A percentile compares a stretch with the other conserved stretches of the same genome.
Evolutionary conservation across 2,888 invertebrate species (phyloP).

Genomic region (Acrobasis repandana): DNA sequence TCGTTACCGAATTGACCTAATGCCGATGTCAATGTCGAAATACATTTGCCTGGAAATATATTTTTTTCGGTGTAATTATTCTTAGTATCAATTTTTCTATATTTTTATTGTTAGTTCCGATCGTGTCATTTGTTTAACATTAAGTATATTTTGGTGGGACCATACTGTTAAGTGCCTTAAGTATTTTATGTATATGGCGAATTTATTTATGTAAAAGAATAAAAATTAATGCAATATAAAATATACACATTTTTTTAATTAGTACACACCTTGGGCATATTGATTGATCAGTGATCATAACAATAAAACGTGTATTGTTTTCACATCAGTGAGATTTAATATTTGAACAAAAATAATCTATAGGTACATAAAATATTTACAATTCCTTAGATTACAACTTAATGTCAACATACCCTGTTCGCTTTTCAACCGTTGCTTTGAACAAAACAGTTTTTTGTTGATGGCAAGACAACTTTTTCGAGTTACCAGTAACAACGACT

Average conservation of each 20-base stretch:
- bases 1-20: not conserved
- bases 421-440: slow-evolving; percentile 79
- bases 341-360: slow-evolving; percentile 81
- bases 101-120: slow-evolving; percentile 40
- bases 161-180: slow-evolving; percentile 79
- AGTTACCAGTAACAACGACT: slow-evolving; percentile 2
- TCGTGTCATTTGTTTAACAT: slow-evolving; percentile 51
- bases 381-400: slow-evolving; percentile 74
- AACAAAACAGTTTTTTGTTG: slow-evolving; percentile 45
- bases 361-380: slow-evolving; percentile 77
- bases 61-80: not conserved
- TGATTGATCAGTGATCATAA: slow-evolving; percentile 1
- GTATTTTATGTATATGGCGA: slow-evolving; percentile 66
- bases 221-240: slow-evolving; percentile 47
- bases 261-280: slow-evolving; percentile 10
- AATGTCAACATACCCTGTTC: slow-evolving; percentile 79
- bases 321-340: slow-evolving; percentile 78
- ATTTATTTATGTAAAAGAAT: slow-evolving; percentile 54
- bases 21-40: slow-evolving; percentile 2
- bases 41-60: not conserved
- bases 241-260: slow-evolving; percentile 28
- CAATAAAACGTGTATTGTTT: slow-evolving; percentile 50
- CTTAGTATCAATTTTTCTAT: slow-evolving; percentile 38
- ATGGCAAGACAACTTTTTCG: slow-evolving; percentile 56
- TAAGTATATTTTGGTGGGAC: slow-evolving; percentile 62